A percentile compares a stretch with the other conserved stretches of the same genome.
These are phyloP conservation scores for Leptoclinus maculatus DNA, from an alignment of 2,797 vertebrate species.

Conservation along the genomic window DNA sequence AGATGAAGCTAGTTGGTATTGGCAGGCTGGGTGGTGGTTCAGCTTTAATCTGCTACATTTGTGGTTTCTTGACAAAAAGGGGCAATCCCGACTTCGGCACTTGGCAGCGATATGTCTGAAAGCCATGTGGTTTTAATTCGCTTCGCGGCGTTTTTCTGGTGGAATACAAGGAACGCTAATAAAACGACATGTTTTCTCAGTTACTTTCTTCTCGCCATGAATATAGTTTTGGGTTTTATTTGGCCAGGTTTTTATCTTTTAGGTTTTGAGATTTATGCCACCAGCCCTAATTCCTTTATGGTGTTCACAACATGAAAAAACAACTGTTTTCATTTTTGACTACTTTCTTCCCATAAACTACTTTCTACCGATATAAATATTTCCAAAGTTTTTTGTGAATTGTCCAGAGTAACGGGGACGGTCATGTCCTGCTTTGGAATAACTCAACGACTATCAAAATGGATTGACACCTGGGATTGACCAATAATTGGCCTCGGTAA, in stretches of 20 bases:
- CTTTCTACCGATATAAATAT: neutral
- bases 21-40: constrained; percentile 40
- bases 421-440: neutral
- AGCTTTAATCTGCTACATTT: constrained; percentile 52
- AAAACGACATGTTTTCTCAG: constrained; percentile 12
- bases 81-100: constrained; percentile 29
- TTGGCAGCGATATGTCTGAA: constrained; percentile 20
- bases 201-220: neutral
- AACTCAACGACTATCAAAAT: neutral
- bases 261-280: neutral
- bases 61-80: constrained; percentile 52
- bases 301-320: constrained; percentile 9
- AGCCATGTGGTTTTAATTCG: constrained; percentile 51
- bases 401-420: neutral
- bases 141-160: constrained; percentile 23
- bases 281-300: neutral
- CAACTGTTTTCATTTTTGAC: neutral
- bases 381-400: neutral
- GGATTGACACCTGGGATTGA: neutral
- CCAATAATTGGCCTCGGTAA: neutral
- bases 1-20: constrained; percentile 54
- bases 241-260: neutral
- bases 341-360: neutral
- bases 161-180: neutral
- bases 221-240: constrained; percentile 14